Conservation (phyloP, 2,797 vertebrate genomes). For the Schizopygopsis malacanthus region DNA sequence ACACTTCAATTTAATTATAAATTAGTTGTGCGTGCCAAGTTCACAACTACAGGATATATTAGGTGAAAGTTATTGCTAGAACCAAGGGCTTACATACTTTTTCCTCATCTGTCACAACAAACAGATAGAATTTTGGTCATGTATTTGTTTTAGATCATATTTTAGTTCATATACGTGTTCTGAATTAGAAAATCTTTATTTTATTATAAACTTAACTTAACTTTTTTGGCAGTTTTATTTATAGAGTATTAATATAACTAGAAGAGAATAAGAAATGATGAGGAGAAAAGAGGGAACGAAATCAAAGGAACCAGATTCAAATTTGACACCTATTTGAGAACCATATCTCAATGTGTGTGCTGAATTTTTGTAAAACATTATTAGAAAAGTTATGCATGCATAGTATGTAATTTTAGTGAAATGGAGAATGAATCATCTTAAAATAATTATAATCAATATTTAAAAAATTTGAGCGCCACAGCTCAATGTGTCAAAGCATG, state of each 20-base stretch:
- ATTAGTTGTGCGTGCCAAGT: not conserved
- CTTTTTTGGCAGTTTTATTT: not conserved
- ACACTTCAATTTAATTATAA: not conserved
- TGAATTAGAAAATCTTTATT: not conserved
- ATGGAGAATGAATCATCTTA: not conserved
- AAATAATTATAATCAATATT: not conserved
- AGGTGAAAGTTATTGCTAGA: not conserved
- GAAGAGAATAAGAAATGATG: not conserved
- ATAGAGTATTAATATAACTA: not conserved
- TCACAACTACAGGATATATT: conserved; percentile 16
- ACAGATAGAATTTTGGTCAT: not conserved
- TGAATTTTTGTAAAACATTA: not conserved
- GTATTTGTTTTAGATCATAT: not conserved
- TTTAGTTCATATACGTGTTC: not conserved
- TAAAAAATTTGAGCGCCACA: not conserved
- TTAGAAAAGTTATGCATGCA: not conserved
- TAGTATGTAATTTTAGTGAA: not conserved
- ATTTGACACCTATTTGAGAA: not conserved
- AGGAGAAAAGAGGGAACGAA: not conserved
- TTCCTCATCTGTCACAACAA: not conserved
- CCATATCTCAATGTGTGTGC: not conserved
- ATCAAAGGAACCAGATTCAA: not conserved
- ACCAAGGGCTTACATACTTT: not conserved
- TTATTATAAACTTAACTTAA: not conserved
- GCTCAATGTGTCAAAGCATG: not conserved